Evolutionary conservation across 2,113 vertebrate genomes (phyloP).

Genomic region (Myiozetetes cayanensis): DNA sequence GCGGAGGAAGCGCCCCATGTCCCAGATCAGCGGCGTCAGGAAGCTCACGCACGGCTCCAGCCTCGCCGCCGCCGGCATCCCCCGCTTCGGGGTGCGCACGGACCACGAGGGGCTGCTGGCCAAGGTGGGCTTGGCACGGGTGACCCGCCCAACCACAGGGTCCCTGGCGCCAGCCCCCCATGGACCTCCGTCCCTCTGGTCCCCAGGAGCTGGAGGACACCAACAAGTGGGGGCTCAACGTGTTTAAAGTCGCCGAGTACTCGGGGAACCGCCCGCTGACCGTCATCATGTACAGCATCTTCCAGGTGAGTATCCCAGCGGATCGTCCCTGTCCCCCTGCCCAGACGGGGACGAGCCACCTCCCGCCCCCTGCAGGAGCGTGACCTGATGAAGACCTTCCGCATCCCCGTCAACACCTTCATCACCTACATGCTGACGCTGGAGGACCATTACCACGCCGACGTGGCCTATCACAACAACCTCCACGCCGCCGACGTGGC

Average conservation of each 20-base stretch:
- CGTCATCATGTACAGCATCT: conserved; percentile 88
- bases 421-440: conserved; percentile 89
- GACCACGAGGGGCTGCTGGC: conserved; percentile 83
- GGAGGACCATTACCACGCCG: conserved; percentile 88
- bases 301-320: conserved; percentile 77
- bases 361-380: conserved; percentile 72
- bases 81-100: conserved; percentile 86
- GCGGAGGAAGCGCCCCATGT: conserved; percentile 82
- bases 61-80: conserved; percentile 75
- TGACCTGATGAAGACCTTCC: conserved; percentile 91
- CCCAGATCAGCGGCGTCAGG: conserved; percentile 86
- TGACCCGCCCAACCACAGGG: accelerated
- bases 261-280: conserved; percentile 88
- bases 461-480: conserved; percentile 94
- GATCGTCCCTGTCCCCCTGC: accelerated
- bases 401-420: conserved; percentile 85
- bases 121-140: conserved; percentile 70
- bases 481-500: conserved; percentile 90
- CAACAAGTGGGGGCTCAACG: conserved; percentile 88
- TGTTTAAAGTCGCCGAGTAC: conserved; percentile 87
- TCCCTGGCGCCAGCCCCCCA: accelerated
- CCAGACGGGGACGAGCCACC: background rate
- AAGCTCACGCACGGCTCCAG: conserved; percentile 77
- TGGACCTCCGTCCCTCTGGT: background rate
- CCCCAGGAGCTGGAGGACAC: conserved; percentile 86